Base-by-base conservation (phyloP, 1,140 invertebrate genomes). In the Ips typographus region DNA sequence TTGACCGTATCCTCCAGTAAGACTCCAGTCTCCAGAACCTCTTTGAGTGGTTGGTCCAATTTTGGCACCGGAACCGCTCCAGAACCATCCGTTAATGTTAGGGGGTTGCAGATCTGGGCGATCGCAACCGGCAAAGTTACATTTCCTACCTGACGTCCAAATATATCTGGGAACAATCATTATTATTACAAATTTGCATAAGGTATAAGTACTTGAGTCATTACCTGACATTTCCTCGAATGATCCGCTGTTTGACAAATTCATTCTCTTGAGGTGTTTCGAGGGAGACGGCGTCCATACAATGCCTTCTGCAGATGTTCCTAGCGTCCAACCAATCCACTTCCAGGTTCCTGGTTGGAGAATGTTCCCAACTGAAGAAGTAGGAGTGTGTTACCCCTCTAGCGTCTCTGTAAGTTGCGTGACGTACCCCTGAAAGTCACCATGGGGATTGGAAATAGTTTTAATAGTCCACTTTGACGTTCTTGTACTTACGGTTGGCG, bases 311-410 rank as follows among this genome's bases (percentile, higher is more conserved):
- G 82, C 94, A 95, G 75, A 95, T 94, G 81, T 96, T 96, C 70
- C 94, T 86, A 1, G 93, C 90, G 76, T 95, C 93, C 22, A 95
- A 81, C 94, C 93, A 96, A 76, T 95, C 93, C 3, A 95, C 93
- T 83, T 95, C 93, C 55, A 95, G 82, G 73, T 84, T 91, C 72
- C 91, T 85, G 8, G 94, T 96, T 1, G 93, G 92, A 37, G 85
- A 84, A 80, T 95, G 93, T 77, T 94, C 91, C 94, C 94, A 95
- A 77, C 92, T 94, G 88, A 95, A 95, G 89, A 95, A 96, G 81
- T 95, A 95, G 39, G 93, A 93, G 77, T 95, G 93, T 1, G 89
- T 87, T 22, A 94, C 91, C 37, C 92, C 92, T 58, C 92, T 84
- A 2, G 90, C 91, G 78, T 95, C 93, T 72, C 92, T 87, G 82